Evolutionary conservation across 1,140 invertebrate species (phyloP).

Genomic region (Ylistrum balloti): DNA sequence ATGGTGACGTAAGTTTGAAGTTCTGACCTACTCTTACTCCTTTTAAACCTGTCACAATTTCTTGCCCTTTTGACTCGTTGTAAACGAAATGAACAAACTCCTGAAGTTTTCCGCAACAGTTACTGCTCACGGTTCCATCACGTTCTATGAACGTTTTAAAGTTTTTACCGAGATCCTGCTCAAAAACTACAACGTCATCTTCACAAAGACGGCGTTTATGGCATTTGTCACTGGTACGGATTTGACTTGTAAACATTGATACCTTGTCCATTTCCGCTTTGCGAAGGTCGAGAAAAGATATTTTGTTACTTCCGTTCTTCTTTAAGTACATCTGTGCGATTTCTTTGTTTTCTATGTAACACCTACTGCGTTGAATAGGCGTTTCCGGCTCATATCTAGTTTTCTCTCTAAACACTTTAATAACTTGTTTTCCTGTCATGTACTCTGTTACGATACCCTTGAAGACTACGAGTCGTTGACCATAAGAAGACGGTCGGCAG

Average conservation of each 20-base stretch:
- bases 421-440: background rate
- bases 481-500: background rate
- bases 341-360: background rate
- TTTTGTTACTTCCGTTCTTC: background rate
- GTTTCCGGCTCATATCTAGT: background rate
- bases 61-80: background rate
- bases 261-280: background rate
- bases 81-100: constrained; percentile 24
- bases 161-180: background rate
- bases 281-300: background rate
- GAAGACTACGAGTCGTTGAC: background rate
- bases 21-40: background rate
- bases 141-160: background rate
- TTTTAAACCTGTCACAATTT: background rate
- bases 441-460: background rate
- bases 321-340: background rate
- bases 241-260: background rate
- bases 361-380: background rate
- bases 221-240: background rate
- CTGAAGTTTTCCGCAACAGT: background rate
- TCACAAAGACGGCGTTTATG: background rate
- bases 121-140: background rate
- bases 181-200: background rate
- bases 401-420: background rate
- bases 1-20: constrained; percentile 10